Evolutionary conservation across 2,888 invertebrate genomes (phyloP).

Genomic region (Augochlorella aurata): DNA sequence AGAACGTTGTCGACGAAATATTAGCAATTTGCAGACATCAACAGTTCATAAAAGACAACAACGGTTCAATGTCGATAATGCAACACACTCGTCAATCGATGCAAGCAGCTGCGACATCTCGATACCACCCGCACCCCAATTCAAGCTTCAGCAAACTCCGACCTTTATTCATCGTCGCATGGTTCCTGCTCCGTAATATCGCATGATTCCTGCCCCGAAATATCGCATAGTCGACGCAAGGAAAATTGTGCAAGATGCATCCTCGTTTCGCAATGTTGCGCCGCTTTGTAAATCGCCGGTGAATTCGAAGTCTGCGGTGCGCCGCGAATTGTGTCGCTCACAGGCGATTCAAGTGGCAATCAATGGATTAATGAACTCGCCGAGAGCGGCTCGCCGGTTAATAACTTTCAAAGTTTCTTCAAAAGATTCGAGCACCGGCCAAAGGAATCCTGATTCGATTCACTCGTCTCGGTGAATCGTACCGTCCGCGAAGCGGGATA

Average conservation of each 20-base stretch:
- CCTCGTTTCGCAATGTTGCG: neutral
- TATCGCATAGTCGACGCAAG: neutral
- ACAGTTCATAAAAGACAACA: too few species aligned
- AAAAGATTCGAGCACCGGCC: constrained; percentile 3
- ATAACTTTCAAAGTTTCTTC: constrained; percentile 9
- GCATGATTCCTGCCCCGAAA: neutral
- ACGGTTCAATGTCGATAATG: too few species aligned
- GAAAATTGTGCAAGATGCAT: neutral
- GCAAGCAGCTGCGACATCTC: too few species aligned
- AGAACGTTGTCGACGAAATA: too few species aligned
- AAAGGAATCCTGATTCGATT: neutral
- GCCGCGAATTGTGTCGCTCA: constrained; percentile 4
- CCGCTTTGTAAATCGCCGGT: neutral
- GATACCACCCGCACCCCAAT: too few species aligned
- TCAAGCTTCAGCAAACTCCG: too few species aligned
- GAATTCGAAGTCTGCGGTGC: neutral
- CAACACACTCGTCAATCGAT: too few species aligned
- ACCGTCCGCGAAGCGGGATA: neutral
- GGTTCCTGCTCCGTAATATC: neutral
- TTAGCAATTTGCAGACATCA: too few species aligned
- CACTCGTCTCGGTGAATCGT: neutral
- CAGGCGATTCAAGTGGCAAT: constrained; percentile 5
- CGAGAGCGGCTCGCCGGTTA: neutral
- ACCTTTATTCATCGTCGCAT: too few species aligned
- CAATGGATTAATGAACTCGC: neutral